Base-by-base conservation (phyloP, 2,113 vertebrate species). In the Mus musculus region DNA sequence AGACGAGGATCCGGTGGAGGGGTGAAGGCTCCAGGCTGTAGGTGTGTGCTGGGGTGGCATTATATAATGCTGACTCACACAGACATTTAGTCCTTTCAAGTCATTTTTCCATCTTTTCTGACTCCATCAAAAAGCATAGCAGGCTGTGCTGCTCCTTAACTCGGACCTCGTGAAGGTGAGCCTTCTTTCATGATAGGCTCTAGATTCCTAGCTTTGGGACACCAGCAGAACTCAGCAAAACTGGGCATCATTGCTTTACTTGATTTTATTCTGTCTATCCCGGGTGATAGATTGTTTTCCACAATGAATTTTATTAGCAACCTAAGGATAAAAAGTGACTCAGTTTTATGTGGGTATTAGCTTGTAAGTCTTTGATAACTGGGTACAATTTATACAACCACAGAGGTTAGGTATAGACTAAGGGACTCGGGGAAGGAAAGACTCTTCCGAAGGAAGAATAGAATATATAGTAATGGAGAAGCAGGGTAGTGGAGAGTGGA, bases 81-180 rank as follows among this genome's bases (percentile, higher is more conserved):
- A 54, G 54, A 89, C 65, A 97, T 73, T 93, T 69, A 20, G 72
- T 85, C 46, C 89, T 97, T 89, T 95, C 91, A 88, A 4, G 61
- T 88, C 39, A 65, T 24, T 61, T 61, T 89, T 90, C 42, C 3
- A 7, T 75, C 71, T 84, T 88, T 67, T 26, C 61, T 52, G 49
- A 76, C 88, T 73, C 56, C 7, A 76, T 89, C 73, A 91, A 71
- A 97, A 82, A 78, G 26, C 73, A 8, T n/a, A 67, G 24, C 80
- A 28, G 71, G 61, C 36, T 56, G 19, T 30, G 26, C 54, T 59
- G 54, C 46, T 85, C 84, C 85, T 92, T 12, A 56, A 13, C n/a
- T 46, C 5, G 52, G 90, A n/a, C 61, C 65, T 49, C 59, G 30
- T 13, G 28, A 56, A 90, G 36, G 36, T 20, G 61, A 63, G 26